phyloP scores from a whole-genome alignment of 1,140 invertebrate genomes.

The Ceratosolen fusciceps region DNA sequence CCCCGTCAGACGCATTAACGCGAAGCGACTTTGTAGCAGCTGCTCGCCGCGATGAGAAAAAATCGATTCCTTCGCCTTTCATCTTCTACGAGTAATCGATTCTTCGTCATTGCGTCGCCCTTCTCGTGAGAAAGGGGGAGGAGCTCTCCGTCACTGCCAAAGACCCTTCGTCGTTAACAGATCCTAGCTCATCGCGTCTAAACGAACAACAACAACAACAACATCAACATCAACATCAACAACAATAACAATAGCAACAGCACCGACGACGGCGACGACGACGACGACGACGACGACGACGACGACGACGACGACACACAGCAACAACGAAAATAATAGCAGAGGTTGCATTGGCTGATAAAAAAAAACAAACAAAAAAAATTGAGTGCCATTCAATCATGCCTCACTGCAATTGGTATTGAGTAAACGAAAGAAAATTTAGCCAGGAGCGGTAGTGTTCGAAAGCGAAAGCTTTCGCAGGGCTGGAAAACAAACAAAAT shows the following conservation, averaged over 20 bases:
- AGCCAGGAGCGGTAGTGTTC: too few relatives aligned
- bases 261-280: too few relatives aligned
- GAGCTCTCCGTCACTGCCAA: not conserved
- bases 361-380: too few relatives aligned
- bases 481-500: not conserved
- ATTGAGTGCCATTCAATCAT: constrained; percentile 50
- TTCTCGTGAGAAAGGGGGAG: too few relatives aligned
- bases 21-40: not conserved
- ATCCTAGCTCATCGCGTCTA: not conserved
- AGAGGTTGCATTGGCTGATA: constrained; percentile 7
- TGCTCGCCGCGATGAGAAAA: not conserved
- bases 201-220: not conserved
- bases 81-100: not conserved
- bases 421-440: too few relatives aligned
- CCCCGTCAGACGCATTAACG: not conserved
- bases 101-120: not conserved
- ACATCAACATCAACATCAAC: not conserved
- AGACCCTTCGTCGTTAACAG: not conserved
- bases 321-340: not conserved
- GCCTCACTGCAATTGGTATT: constrained; percentile 25
- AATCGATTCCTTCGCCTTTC: not conserved
- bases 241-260: not conserved
- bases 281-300: too few relatives aligned
- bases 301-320: not conserved
- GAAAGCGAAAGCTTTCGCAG: too few relatives aligned